phyloP scores from a whole-genome alignment of 2,888 invertebrate species.

The Drepanosiphum platanoidis region DNA sequence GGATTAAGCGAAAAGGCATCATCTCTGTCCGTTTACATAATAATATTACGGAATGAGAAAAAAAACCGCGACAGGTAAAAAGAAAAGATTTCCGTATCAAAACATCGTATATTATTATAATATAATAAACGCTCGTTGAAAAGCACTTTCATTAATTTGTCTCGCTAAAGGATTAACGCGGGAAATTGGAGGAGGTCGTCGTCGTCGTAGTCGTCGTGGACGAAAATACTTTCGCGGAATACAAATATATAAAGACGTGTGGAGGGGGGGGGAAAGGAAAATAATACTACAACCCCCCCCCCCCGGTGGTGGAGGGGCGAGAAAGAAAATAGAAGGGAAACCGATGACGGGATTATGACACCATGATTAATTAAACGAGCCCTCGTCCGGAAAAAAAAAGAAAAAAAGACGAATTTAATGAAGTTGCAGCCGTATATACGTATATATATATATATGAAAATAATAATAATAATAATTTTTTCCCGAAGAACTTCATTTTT shows the following conservation, averaged over 20 bases:
- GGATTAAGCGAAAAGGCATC: slow-evolving; percentile 3
- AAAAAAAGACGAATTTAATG: slow-evolving; percentile 25
- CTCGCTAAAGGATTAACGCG: slow-evolving; percentile 50
- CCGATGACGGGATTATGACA: slow-evolving; percentile 59
- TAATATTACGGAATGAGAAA: background rate
- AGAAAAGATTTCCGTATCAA: background rate
- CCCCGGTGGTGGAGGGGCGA: background rate
- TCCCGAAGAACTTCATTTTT: slow-evolving; percentile 31
- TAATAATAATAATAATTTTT: too few species aligned
- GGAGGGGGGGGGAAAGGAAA: too few species aligned
- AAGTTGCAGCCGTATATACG: too few species aligned
- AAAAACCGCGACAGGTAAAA: background rate
- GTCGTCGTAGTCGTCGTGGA: background rate
- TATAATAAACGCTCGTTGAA: slow-evolving; percentile 24
- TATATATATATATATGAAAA: slow-evolving; percentile 12
- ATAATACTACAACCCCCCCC: slow-evolving; percentile 19
- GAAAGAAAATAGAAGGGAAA: slow-evolving; percentile 26
- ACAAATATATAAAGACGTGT: slow-evolving; percentile 50
- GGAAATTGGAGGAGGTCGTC: background rate
- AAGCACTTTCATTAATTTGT: slow-evolving; percentile 55
- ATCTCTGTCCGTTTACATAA: background rate
- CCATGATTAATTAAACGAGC: slow-evolving; percentile 58
- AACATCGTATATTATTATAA: too few species aligned
- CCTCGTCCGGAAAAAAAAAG: background rate
- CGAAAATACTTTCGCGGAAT: slow-evolving; percentile 19